Conservation (phyloP, 2,113 vertebrate genomes). For the Raja brachyura region DNA sequence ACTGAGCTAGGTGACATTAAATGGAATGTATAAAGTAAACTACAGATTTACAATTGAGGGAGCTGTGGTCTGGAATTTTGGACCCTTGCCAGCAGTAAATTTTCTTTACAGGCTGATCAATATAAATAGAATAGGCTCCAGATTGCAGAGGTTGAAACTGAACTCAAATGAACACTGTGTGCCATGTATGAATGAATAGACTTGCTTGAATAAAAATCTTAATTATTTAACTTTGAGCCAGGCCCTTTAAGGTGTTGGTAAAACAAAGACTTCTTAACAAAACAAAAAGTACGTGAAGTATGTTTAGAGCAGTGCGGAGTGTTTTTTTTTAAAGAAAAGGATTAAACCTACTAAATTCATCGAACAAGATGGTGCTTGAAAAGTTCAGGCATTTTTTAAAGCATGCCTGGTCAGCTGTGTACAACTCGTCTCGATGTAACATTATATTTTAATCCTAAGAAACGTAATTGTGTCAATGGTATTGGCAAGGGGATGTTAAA, state of each 20-base stretch:
- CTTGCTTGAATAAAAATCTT: background rate
- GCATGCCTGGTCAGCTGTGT: too few relatives aligned
- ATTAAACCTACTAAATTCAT: too few relatives aligned
- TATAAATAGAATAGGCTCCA: background rate
- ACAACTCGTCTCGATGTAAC: too few relatives aligned
- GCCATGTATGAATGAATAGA: background rate
- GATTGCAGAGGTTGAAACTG: background rate
- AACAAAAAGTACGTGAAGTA: background rate
- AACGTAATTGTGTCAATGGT: too few relatives aligned
- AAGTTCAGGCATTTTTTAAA: too few relatives aligned
- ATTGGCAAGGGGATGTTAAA: too few relatives aligned
- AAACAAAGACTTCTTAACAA: background rate
- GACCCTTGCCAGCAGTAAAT: background rate
- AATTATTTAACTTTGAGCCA: background rate
- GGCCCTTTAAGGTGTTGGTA: background rate
- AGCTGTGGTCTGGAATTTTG: background rate
- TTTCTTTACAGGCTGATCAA: background rate
- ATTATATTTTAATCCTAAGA: too few relatives aligned
- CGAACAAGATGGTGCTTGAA: too few relatives aligned
- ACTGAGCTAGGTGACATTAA: background rate
- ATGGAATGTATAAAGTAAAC: background rate
- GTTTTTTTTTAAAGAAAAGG: conserved; percentile 30
- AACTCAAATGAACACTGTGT: background rate
- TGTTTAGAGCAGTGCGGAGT: background rate
- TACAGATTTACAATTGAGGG: background rate